phyloP scores from a whole-genome alignment of 2,797 vertebrate genomes.

The Poeciliopsis infans region DNA sequence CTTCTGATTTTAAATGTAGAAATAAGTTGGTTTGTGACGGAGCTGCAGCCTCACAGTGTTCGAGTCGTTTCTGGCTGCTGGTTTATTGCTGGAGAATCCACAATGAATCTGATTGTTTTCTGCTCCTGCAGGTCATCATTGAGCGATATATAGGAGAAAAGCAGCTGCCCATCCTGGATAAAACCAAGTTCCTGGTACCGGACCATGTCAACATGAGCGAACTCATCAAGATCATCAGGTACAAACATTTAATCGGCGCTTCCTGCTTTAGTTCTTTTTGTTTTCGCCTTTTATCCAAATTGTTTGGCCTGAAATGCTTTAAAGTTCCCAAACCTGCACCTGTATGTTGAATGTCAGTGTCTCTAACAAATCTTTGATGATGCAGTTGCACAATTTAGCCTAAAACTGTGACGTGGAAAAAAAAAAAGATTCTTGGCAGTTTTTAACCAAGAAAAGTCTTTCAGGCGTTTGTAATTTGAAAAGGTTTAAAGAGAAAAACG shows the following conservation, averaged over 20 bases:
- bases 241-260: constrained; percentile 5
- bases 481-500: neutral
- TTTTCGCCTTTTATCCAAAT: neutral
- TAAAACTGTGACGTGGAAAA: neutral
- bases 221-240: constrained; percentile 99
- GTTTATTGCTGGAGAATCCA: neutral
- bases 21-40: neutral
- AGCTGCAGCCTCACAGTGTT: neutral
- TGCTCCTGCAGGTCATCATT: constrained; percentile 89
- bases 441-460: neutral
- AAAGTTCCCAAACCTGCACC: neutral
- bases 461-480: neutral
- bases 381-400: neutral
- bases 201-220: constrained; percentile 99
- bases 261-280: neutral
- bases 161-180: constrained; percentile 95
- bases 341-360: neutral
- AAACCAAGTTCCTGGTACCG: constrained; percentile 98
- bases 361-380: neutral
- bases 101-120: neutral
- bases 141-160: constrained; percentile 98
- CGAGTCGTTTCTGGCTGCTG: neutral
- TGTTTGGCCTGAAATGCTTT: neutral
- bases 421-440: neutral
- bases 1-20: neutral